Conservation (phyloP, 92 coral and sea anemone species). For the Umimayanthus kanabou region DNA sequence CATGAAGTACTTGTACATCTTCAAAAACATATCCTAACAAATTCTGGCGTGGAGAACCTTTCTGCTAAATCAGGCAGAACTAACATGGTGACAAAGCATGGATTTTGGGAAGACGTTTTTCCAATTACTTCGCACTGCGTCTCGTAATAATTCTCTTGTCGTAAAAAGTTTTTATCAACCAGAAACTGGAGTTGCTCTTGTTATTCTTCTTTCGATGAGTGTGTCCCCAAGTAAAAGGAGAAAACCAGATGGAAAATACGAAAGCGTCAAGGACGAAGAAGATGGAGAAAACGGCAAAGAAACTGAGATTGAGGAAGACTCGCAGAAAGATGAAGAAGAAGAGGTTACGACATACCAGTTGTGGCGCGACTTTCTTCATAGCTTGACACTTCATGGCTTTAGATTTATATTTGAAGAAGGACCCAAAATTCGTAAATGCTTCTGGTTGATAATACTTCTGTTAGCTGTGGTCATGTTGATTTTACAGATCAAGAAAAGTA, state of each 20-base stretch:
- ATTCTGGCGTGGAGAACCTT: not conserved
- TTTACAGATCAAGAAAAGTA: slow-evolving; percentile 83
- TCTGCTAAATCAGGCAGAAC: not conserved
- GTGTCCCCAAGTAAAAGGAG: slow-evolving; percentile 25
- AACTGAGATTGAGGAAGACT: not conserved
- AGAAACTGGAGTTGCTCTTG: not conserved
- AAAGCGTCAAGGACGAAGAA: slow-evolving; percentile 53
- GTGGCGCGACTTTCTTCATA: slow-evolving; percentile 95
- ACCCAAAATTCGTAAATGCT: slow-evolving; percentile 76
- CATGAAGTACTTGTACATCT: not conserved
- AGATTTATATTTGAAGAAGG: slow-evolving; percentile 91
- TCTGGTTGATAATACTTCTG: slow-evolving; percentile 78
- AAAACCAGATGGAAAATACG: slow-evolving; percentile 31
- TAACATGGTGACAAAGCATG: slow-evolving; percentile 28
- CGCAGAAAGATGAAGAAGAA: slow-evolving; percentile 46
- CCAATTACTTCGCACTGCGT: not conserved
- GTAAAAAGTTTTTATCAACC: not conserved
- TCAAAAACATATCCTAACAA: not conserved
- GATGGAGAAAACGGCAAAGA: slow-evolving; percentile 55
- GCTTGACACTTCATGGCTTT: slow-evolving; percentile 93
- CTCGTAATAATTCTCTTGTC: not conserved
- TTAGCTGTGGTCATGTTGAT: slow-evolving; percentile 80
- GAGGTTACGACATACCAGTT: slow-evolving; percentile 55
- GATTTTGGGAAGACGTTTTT: not conserved
- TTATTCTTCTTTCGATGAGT: slow-evolving; percentile 26